These are phyloP conservation scores for Drosophila burlai DNA, from an alignment of 1,140 invertebrate genomes.

Conservation along the genomic window DNA sequence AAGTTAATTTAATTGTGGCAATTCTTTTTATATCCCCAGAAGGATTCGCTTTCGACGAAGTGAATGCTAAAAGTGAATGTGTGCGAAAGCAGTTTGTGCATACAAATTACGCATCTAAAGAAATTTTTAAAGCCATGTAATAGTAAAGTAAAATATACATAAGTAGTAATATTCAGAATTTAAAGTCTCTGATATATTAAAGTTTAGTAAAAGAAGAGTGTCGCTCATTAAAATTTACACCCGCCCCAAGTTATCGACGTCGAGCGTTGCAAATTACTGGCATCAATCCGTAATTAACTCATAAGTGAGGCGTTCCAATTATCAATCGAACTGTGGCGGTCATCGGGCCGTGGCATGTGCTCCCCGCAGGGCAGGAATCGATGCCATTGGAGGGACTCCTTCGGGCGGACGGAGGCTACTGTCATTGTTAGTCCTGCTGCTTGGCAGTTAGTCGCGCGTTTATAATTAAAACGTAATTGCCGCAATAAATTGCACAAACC, in stretches of 20 bases:
- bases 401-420: conserved; percentile 21
- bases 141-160: background rate
- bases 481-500: conserved; percentile 79
- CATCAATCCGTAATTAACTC: conserved; percentile 45
- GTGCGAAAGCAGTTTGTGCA: conserved; percentile 11
- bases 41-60: conserved; percentile 9
- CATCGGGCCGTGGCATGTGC: conserved; percentile 20
- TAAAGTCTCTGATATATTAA: background rate
- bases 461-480: conserved; percentile 83
- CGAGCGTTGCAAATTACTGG: conserved; percentile 28
- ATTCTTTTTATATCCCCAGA: conserved; percentile 57
- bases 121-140: background rate
- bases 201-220: background rate
- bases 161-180: background rate
- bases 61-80: background rate
- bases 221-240: background rate
- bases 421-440: conserved; percentile 48
- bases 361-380: conserved; percentile 16
- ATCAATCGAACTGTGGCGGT: conserved; percentile 37
- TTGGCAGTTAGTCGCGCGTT: conserved; percentile 70
- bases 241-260: conserved; percentile 12
- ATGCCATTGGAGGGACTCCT: conserved; percentile 30
- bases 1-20: conserved; percentile 80
- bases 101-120: conserved; percentile 30
- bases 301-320: conserved; percentile 39